Evolutionary conservation across 2,888 invertebrate genomes (phyloP).

Genomic region (Bombylius major): DNA sequence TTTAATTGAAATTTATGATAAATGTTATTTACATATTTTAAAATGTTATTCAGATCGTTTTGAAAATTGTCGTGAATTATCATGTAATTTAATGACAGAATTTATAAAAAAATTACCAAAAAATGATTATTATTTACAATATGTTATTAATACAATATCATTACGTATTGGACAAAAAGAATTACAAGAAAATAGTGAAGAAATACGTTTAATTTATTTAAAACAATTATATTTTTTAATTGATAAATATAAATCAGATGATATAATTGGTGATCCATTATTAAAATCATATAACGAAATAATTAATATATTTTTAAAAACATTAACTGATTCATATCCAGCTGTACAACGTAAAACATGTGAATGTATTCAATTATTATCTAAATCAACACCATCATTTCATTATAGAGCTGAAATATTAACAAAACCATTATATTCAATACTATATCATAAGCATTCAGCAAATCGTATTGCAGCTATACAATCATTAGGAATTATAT

Average conservation of each 20-base stretch:
- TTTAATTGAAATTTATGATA: conserved; percentile 22
- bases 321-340: conserved; percentile 64
- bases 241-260: conserved; percentile 27
- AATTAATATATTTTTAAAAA: conserved; percentile 56
- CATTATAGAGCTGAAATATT: conserved; percentile 61
- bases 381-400: conserved; percentile 54
- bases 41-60: conserved; percentile 33
- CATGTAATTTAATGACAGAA: conserved; percentile 22
- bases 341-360: conserved; percentile 70
- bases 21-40: conserved; percentile 29
- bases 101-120: conserved; percentile 41
- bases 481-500: conserved; percentile 50
- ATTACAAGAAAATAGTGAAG: conserved; percentile 58
- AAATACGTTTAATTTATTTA: conserved; percentile 61
- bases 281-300: conserved; percentile 42
- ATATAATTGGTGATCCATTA: conserved; percentile 7
- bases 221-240: conserved; percentile 54
- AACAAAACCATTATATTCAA: conserved; percentile 57
- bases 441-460: conserved; percentile 72
- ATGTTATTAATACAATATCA: conserved; percentile 60
- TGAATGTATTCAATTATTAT: conserved; percentile 52
- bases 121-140: conserved; percentile 60
- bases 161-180: conserved; percentile 68
- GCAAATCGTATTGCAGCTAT: conserved; percentile 63
- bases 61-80: conserved; percentile 28